These are phyloP conservation scores for Phorcus lineatus DNA, from an alignment of 2,888 invertebrate species.

Conservation along the genomic window DNA sequence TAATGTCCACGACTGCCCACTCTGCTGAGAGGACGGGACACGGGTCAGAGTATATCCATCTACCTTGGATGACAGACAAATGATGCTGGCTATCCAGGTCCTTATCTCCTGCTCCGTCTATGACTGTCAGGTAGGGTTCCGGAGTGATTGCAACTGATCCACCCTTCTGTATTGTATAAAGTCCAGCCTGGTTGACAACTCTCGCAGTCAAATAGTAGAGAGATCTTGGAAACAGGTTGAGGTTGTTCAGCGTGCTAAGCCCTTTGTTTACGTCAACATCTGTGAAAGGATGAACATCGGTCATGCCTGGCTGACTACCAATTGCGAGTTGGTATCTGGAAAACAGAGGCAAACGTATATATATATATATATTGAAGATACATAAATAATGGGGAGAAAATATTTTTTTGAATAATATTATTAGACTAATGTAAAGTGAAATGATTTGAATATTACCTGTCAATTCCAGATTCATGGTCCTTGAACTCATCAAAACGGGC, in stretches of 20 bases:
- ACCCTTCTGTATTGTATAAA: slow-evolving; percentile 41
- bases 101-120: slow-evolving; percentile 39
- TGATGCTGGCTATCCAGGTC: slow-evolving; percentile 51
- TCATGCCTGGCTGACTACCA: slow-evolving; percentile 26
- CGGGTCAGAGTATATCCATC: slow-evolving; percentile 54
- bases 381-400: neutral
- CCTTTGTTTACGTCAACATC: slow-evolving; percentile 23
- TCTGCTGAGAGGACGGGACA: slow-evolving; percentile 51
- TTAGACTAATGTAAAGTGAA: too few relatives aligned
- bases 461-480: slow-evolving; percentile 48
- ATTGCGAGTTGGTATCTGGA: slow-evolving; percentile 40
- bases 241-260: slow-evolving; percentile 36
- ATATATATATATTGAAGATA: too few relatives aligned
- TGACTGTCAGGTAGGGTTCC: slow-evolving; percentile 38
- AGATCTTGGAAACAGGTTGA: slow-evolving; percentile 33
- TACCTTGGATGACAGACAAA: slow-evolving; percentile 47
- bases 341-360: too few relatives aligned
- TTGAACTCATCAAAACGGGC: slow-evolving; percentile 26
- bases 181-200: slow-evolving; percentile 54
- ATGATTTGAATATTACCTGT: slow-evolving; percentile 7
- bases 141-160: slow-evolving; percentile 52
- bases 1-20: slow-evolving; percentile 48
- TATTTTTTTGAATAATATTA: neutral
- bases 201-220: slow-evolving; percentile 47
- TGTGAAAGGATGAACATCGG: slow-evolving; percentile 31